Conservation (phyloP, 2,113 vertebrate species). For the Ciconia maguari region DNA sequence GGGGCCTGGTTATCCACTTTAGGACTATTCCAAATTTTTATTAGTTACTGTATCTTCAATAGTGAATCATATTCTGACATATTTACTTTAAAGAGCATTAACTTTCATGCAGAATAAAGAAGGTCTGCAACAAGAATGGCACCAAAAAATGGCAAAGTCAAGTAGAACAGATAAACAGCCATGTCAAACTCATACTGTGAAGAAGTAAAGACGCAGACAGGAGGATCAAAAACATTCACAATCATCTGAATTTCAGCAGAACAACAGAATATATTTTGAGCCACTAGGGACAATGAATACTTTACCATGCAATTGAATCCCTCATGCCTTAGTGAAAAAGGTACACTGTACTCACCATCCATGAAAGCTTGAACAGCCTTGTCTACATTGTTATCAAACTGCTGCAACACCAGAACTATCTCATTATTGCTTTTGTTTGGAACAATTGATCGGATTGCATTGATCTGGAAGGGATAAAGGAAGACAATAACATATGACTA, state of each 20-base stretch:
- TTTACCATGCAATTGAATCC: not conserved
- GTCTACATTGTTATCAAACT: constrained; percentile 81
- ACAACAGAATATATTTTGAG: not conserved
- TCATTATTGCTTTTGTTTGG: constrained; percentile 83
- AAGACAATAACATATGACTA: not conserved
- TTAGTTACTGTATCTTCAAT: not conserved
- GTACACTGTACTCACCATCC: constrained; percentile 71
- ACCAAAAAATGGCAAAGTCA: not conserved
- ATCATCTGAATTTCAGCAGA: not conserved
- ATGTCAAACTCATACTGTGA: not conserved
- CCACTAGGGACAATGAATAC: not conserved
- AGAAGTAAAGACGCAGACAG: not conserved
- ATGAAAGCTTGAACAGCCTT: constrained; percentile 83
- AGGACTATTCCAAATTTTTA: not conserved
- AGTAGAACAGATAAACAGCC: not conserved
- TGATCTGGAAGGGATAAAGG: constrained; percentile 70
- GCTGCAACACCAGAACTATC: constrained; percentile 81
- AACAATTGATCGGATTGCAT: constrained; percentile 77
- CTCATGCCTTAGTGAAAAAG: not conserved
- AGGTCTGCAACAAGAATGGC: not conserved
- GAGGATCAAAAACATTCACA: not conserved
- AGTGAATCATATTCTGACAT: not conserved
- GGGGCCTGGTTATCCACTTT: not conserved
- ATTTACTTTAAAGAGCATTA: not conserved
- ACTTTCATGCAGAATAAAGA: not conserved